Evolutionary conservation across 2,113 vertebrate species (phyloP).

Genomic region (Parotia lawesii): DNA sequence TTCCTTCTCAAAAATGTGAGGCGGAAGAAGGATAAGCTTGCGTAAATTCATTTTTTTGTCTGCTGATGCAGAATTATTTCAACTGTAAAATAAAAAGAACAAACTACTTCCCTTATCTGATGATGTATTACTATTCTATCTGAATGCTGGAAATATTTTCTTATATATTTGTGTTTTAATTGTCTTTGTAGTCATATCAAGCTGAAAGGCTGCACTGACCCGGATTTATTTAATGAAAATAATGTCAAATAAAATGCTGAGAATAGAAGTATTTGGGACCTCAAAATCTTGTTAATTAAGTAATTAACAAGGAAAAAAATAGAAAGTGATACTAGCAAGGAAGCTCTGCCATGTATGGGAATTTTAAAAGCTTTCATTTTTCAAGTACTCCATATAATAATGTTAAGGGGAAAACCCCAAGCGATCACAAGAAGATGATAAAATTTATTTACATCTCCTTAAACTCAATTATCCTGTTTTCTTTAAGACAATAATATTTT

Average conservation of each 20-base stretch:
- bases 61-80: neutral
- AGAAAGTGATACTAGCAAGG: neutral
- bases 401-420: rapidly evolving
- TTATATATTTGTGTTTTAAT: neutral
- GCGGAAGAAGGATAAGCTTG: neutral
- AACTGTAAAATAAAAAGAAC: neutral
- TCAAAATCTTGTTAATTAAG: neutral
- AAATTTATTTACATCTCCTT: neutral
- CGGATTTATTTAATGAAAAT: neutral
- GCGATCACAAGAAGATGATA: neutral
- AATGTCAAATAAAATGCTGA: neutral
- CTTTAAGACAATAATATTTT: neutral
- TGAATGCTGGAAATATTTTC: neutral
- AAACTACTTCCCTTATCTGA: neutral
- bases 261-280: neutral
- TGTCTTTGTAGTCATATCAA: neutral
- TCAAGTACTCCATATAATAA: neutral
- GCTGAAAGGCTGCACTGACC: neutral
- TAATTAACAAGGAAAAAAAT: neutral
- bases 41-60: neutral
- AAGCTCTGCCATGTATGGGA: neutral
- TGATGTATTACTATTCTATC: neutral
- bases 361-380: neutral
- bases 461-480: neutral
- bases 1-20: neutral